These are phyloP conservation scores for Bombyx mandarina DNA, from an alignment of 1,140 invertebrate genomes.

Conservation along the genomic window DNA sequence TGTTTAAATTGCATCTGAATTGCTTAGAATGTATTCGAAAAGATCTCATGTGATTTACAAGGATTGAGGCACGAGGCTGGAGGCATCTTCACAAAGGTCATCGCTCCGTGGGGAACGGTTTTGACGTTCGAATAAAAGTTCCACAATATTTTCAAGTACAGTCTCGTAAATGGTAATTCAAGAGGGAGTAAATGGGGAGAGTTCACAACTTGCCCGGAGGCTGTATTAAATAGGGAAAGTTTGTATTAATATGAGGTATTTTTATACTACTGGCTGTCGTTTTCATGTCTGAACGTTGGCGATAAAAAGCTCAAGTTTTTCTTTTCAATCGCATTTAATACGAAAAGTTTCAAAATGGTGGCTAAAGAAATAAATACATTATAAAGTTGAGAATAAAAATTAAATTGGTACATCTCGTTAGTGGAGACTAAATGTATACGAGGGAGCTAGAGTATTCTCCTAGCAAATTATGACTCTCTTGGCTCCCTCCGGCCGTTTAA, in stretches of 20 bases:
- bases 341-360: too few relatives aligned
- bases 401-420: conserved; percentile 15
- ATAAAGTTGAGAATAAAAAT: not conserved
- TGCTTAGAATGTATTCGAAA: too few relatives aligned
- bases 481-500: conserved; percentile 25
- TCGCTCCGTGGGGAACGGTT: conserved; percentile 2
- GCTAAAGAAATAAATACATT: not conserved
- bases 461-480: conserved; percentile 22
- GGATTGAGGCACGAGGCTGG: too few relatives aligned
- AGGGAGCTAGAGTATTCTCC: conserved; percentile 8
- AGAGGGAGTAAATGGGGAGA: conserved; percentile 16
- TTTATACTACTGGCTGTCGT: conserved; percentile 12
- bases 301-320: too few relatives aligned
- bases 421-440: conserved; percentile 10
- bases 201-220: conserved; percentile 17
- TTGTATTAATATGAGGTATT: conserved; percentile 21
- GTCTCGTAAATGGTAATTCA: conserved; percentile 19
- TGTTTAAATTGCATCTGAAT: too few relatives aligned
- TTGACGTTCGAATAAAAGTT: conserved; percentile 22
- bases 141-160: conserved; percentile 15
- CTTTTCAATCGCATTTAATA: too few relatives aligned
- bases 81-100: conserved; percentile 4
- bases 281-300: conserved; percentile 4
- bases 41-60: too few relatives aligned
- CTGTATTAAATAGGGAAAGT: conserved; percentile 24